Evolutionary conservation across 1,140 invertebrate species (phyloP).

Genomic region (Heliconius nattereri): DNA sequence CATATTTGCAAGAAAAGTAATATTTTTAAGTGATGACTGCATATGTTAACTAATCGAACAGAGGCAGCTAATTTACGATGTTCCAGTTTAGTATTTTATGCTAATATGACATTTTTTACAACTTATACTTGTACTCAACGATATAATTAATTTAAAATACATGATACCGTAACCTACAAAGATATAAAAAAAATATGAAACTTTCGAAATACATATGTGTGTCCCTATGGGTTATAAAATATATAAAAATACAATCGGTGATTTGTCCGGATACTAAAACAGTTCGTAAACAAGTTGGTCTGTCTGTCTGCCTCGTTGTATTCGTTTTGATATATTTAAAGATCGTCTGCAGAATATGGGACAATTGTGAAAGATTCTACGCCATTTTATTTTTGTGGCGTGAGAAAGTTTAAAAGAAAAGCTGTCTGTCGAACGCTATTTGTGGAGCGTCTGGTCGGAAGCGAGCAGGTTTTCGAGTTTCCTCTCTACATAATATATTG

Average conservation of each 20-base stretch:
- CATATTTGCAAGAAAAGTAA: no score
- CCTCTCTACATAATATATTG: neutral
- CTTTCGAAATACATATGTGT: neutral
- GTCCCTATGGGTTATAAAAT: neutral
- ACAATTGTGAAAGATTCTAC: conserved; percentile 33
- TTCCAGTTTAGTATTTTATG: neutral
- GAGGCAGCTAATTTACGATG: neutral
- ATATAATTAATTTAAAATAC: neutral
- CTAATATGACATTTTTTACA: neutral
- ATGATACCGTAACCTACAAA: neutral
- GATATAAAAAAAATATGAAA: neutral
- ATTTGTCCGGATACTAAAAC: conserved; percentile 1
- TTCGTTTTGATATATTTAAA: conserved; percentile 24
- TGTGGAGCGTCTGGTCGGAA: conserved; percentile 35
- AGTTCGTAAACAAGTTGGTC: neutral
- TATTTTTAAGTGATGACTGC: neutral
- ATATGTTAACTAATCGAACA: neutral
- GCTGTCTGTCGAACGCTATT: conserved; percentile 32
- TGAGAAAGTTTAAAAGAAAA: conserved; percentile 40
- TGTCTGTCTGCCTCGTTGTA: neutral
- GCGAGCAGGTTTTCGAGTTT: conserved; percentile 34
- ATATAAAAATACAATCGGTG: neutral
- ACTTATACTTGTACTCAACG: neutral
- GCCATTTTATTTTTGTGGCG: conserved; percentile 25
- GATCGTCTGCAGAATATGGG: conserved; percentile 21